Evolutionary conservation across 1,140 invertebrate species (phyloP).

Genomic region (Bombus turneri): DNA sequence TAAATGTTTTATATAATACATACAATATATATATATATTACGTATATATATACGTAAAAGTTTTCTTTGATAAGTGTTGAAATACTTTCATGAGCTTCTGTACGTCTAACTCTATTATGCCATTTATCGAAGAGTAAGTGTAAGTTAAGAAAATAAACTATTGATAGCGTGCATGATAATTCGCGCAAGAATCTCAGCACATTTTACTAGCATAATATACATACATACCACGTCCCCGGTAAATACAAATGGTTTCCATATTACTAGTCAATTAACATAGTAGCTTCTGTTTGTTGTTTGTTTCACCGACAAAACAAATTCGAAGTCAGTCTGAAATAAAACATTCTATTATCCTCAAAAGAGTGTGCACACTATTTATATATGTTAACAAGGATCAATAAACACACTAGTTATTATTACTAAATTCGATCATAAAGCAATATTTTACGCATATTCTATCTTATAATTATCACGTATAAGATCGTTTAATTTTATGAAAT

Average conservation of each 20-base stretch:
- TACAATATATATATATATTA: background rate
- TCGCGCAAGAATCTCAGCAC: background rate
- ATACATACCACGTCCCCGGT: constrained; percentile 40
- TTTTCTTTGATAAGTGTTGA: background rate
- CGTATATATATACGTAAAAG: background rate
- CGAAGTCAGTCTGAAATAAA: constrained; percentile 2
- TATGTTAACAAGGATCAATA: constrained; percentile 15
- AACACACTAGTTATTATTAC: constrained; percentile 25
- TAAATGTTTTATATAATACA: background rate
- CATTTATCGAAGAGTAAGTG: constrained; percentile 45
- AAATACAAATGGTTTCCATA: background rate
- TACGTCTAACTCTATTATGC: constrained; percentile 45
- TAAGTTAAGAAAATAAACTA: constrained; percentile 72
- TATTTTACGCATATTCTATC: constrained; percentile 36
- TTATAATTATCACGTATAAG: constrained; percentile 53
- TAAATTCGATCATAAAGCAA: constrained; percentile 37
- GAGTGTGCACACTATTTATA: constrained; percentile 8
- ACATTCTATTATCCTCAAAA: background rate
- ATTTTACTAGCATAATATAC: constrained; percentile 6
- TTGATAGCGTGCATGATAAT: constrained; percentile 48
- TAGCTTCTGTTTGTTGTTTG: background rate
- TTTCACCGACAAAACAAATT: background rate
- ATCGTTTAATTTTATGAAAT: constrained; percentile 55
- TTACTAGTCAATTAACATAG: background rate
- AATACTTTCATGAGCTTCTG: background rate